Evolutionary conservation across 2,888 invertebrate genomes (phyloP).

Genomic region (Amaurobius ferox): DNA sequence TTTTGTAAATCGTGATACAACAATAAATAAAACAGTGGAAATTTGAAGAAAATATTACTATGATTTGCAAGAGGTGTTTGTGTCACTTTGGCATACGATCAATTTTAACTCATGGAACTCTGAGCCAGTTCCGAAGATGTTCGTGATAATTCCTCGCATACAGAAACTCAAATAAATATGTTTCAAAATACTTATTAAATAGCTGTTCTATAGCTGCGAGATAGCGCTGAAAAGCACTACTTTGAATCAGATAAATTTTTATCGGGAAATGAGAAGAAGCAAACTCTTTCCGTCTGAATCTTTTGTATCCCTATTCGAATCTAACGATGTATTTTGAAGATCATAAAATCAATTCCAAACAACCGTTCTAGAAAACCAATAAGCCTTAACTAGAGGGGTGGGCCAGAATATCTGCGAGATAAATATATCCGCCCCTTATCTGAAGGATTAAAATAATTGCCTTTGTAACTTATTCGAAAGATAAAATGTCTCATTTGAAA

Average conservation of each 20-base stretch:
- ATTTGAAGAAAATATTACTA: background rate
- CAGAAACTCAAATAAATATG: background rate
- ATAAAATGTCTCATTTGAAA: constrained; percentile 66
- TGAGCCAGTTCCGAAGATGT: background rate
- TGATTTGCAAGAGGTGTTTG: no score
- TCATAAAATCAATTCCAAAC: constrained; percentile 65
- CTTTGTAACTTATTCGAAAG: constrained; percentile 62
- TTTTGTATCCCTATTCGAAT: constrained; percentile 44
- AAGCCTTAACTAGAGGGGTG: constrained; percentile 40
- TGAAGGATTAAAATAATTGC: constrained; percentile 70
- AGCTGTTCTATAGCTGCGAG: background rate
- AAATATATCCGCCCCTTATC: constrained; percentile 53
- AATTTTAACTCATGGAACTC: background rate
- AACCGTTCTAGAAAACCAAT: constrained; percentile 43
- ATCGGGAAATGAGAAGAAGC: constrained; percentile 54
- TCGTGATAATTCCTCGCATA: background rate
- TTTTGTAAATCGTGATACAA: background rate
- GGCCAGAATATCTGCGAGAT: constrained; percentile 52
- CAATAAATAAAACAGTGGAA: background rate
- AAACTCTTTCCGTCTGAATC: constrained; percentile 12
- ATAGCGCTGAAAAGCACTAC: constrained; percentile 12
- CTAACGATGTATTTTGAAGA: constrained; percentile 61
- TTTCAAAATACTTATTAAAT: background rate
- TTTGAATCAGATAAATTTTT: constrained; percentile 63
- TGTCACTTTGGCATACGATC: background rate